A percentile compares a stretch with the other conserved stretches of the same genome.
phyloP scores from a whole-genome alignment of 2,888 invertebrate species.

The Branchellion lobata region DNA sequence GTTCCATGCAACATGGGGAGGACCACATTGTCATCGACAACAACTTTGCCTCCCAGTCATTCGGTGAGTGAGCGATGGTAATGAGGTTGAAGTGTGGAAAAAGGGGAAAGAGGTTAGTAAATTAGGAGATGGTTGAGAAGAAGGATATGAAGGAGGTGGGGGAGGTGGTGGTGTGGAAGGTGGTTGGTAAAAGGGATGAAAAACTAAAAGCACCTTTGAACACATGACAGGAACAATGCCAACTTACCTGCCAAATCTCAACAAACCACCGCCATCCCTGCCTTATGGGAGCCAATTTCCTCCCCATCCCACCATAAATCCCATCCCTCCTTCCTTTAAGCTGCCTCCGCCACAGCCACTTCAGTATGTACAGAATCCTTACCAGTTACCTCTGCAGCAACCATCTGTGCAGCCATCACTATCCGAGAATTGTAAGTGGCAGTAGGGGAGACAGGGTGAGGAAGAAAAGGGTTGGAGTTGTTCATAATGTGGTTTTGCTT shows the following conservation, averaged over 20 bases:
- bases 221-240: too few relatives aligned
- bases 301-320: constrained; percentile 48
- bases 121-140: too few relatives aligned
- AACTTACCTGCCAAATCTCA: constrained; percentile 37
- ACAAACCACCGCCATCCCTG: constrained; percentile 51
- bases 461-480: not conserved
- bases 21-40: constrained; percentile 94
- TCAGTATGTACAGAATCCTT: constrained; percentile 51
- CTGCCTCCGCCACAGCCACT: constrained; percentile 7
- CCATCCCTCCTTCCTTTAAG: constrained; percentile 48
- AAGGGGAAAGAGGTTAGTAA: too few relatives aligned
- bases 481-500: not conserved
- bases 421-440: not conserved
- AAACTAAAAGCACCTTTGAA: too few relatives aligned
- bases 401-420: not conserved
- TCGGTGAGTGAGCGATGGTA: too few relatives aligned
- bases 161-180: not conserved
- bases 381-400: constrained; percentile 47
- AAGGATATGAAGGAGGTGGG: not conserved
- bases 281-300: constrained; percentile 39
- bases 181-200: not conserved
- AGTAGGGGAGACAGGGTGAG: not conserved
- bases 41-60: constrained; percentile 43
- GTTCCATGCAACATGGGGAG: constrained; percentile 92
- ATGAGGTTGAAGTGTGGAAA: too few relatives aligned